phyloP scores from a whole-genome alignment of 2,888 invertebrate species.

The Caenorhabditis virilis region DNA sequence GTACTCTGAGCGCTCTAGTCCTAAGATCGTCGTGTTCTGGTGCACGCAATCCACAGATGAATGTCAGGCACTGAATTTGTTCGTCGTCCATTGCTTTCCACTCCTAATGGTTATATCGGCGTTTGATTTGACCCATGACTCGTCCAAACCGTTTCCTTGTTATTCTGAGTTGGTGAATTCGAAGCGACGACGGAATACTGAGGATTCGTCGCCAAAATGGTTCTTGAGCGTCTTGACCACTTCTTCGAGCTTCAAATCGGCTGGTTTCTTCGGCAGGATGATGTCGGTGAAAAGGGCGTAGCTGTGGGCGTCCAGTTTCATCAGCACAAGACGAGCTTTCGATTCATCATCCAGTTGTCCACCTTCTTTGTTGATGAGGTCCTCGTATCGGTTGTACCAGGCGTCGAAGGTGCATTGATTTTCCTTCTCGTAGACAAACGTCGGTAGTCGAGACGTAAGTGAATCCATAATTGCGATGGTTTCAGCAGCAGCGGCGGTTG shows the following conservation, averaged over 20 bases:
- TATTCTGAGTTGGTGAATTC: not conserved
- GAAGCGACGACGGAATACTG: not conserved
- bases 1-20: not conserved
- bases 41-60: not conserved
- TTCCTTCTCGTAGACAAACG: not conserved
- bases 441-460: not conserved
- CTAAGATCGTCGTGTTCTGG: not conserved
- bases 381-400: not conserved
- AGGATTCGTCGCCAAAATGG: not conserved
- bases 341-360: not conserved
- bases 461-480: not conserved
- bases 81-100: constrained; percentile 2
- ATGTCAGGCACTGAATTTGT: not conserved
- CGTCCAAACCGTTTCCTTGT: not conserved
- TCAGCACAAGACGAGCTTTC: not conserved
- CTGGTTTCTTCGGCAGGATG: constrained; percentile 2
- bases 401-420: not conserved
- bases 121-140: not conserved
- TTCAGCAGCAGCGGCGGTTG: not conserved
- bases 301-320: not conserved
- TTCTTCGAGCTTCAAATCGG: not conserved
- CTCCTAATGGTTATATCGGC: not conserved
- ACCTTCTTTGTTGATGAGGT: not conserved
- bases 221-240: not conserved
- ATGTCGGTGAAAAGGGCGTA: not conserved